Percentiles rank a stretch among this genome's conserved stretches.
phyloP scores from a whole-genome alignment of 2,888 invertebrate genomes.

The Notodonta ziczac region DNA sequence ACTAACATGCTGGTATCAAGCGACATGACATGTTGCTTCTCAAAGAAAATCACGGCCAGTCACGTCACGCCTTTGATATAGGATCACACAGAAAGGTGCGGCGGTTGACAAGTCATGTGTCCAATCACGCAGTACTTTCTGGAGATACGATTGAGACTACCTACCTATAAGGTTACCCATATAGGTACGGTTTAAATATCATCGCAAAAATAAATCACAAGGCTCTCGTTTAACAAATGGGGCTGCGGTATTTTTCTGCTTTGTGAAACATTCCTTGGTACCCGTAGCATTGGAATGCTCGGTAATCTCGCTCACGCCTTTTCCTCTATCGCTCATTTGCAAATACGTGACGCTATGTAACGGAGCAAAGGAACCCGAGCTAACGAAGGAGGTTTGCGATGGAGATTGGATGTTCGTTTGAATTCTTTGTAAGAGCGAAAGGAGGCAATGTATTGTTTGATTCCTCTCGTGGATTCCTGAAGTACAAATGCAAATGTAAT shows the following conservation, averaged over 20 bases:
- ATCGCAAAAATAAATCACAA: constrained; percentile 8
- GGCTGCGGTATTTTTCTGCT: constrained; percentile 58
- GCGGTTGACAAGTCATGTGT: too few relatives aligned
- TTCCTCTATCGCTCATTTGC: constrained; percentile 36
- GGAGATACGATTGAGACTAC: too few relatives aligned
- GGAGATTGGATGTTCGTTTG: neutral
- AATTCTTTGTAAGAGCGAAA: neutral
- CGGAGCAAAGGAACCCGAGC: constrained; percentile 14
- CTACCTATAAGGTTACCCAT: too few relatives aligned
- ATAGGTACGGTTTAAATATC: neutral
- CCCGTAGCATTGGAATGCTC: constrained; percentile 35
- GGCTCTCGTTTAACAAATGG: constrained; percentile 54
- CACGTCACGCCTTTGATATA: too few relatives aligned
- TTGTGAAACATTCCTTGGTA: constrained; percentile 44
- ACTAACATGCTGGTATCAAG: too few relatives aligned
- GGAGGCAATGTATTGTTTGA: neutral
- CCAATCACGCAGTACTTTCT: too few relatives aligned
- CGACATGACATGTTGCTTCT: too few relatives aligned
- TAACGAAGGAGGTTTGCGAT: constrained; percentile 9
- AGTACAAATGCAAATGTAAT: too few relatives aligned
- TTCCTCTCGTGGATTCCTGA: neutral
- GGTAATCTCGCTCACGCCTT: constrained; percentile 29
- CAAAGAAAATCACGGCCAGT: too few relatives aligned
- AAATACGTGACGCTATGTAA: constrained; percentile 37
- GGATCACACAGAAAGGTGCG: too few relatives aligned